Evolutionary conservation across 1,140 invertebrate species (phyloP).

Genomic region (Nilaparvata lugens): DNA sequence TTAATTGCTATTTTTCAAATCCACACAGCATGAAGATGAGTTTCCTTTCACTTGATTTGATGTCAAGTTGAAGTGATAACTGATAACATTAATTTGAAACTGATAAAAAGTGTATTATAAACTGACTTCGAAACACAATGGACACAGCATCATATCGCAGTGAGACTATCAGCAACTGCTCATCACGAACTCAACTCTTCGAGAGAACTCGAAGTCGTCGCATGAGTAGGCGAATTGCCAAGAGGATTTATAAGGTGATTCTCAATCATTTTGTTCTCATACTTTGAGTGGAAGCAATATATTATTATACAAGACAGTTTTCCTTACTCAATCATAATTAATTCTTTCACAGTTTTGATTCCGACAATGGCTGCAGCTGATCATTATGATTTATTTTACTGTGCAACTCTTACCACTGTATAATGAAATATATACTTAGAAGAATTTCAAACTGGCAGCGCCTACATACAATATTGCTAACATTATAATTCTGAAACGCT

Average conservation of each 20-base stretch:
- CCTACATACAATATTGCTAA: too few relatives aligned
- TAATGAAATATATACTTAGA: too few relatives aligned
- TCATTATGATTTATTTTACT: too few relatives aligned
- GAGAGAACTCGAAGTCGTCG: conserved; percentile 15
- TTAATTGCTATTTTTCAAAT: background rate
- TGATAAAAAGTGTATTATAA: conserved; percentile 1
- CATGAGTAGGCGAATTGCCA: conserved; percentile 12
- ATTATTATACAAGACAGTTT: too few relatives aligned
- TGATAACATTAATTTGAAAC: background rate
- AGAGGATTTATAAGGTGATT: conserved; percentile 14
- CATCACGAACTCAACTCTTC: conserved; percentile 13
- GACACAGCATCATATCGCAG: background rate
- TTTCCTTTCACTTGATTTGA: background rate
- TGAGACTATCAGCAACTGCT: background rate
- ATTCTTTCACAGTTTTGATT: too few relatives aligned
- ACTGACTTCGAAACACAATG: background rate
- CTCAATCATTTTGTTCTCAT: background rate
- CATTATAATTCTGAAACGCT: too few relatives aligned
- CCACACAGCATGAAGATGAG: background rate
- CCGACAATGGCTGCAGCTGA: too few relatives aligned
- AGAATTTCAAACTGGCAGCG: too few relatives aligned
- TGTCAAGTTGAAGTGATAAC: background rate
- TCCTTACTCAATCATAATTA: too few relatives aligned
- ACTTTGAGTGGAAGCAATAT: too few relatives aligned
- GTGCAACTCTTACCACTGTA: too few relatives aligned